These are phyloP conservation scores for Urocynchramus pylzowi DNA, from an alignment of 2,113 vertebrate species.

Conservation along the genomic window DNA sequence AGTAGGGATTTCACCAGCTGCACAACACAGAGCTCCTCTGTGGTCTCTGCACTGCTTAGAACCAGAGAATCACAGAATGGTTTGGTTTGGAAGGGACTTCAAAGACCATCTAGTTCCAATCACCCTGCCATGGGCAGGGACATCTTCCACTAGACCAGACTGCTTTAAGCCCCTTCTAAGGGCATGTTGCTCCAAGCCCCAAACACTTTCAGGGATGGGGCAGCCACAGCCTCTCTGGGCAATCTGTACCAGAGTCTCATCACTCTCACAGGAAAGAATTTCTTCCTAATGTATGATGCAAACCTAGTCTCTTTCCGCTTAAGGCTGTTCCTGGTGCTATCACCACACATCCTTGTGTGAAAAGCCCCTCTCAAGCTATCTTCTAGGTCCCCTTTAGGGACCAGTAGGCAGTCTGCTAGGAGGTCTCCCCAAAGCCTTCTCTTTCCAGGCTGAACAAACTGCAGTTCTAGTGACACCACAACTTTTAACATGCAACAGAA, in stretches of 20 bases:
- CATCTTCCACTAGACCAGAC: background rate
- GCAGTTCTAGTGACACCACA: background rate
- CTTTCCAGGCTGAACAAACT: background rate
- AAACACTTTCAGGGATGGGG: background rate
- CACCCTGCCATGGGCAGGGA: rapidly evolving
- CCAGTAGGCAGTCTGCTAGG: background rate
- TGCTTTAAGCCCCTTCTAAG: background rate
- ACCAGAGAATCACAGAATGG: background rate
- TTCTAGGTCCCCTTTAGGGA: background rate
- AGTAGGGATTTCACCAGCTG: background rate
- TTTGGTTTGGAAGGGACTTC: background rate
- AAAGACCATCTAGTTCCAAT: no score
- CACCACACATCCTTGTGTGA: no score
- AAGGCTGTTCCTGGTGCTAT: rapidly evolving
- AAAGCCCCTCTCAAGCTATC: background rate
- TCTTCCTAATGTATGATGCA: background rate
- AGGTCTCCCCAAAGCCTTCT: background rate
- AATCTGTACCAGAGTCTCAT: background rate
- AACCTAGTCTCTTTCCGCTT: background rate
- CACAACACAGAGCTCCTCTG: background rate
- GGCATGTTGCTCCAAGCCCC: background rate
- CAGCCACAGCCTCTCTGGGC: background rate
- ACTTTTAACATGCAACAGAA: background rate
- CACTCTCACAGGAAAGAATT: background rate
- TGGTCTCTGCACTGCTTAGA: background rate